phyloP scores from a whole-genome alignment of 1,140 invertebrate genomes.

The Pollicipes pollicipes region DNA sequence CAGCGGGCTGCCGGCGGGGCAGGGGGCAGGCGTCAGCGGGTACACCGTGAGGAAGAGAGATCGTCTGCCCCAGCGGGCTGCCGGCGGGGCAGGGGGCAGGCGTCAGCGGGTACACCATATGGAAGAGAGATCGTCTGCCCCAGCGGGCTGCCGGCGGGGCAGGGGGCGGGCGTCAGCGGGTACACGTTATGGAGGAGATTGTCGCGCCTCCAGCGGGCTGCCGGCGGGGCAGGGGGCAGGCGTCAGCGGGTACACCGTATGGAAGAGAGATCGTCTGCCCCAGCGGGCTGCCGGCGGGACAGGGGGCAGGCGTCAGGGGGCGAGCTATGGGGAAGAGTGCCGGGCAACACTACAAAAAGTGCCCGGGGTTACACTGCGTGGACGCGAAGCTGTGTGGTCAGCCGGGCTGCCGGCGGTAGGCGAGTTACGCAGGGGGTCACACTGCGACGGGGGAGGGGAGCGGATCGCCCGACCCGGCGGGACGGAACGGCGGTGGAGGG shows the following conservation, averaged over 20 bases:
- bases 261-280: not conserved
- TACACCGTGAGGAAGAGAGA: no score
- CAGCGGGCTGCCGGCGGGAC: constrained; percentile 14
- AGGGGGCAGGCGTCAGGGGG: constrained; percentile 23
- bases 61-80: not conserved
- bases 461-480: not conserved
- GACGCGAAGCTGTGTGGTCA: not conserved
- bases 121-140: not conserved
- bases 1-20: no score
- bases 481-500: not conserved
- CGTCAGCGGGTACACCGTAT: no score
- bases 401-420: no score
- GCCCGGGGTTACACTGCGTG: not conserved
- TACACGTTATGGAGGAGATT: no score
- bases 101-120: constrained; percentile 24
- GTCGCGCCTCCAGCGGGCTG: no score
- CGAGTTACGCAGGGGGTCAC: not conserved
- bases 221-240: no score
- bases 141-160: no score
- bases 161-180: no score
- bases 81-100: constrained; percentile 20
- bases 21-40: no score
- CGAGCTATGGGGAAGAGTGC: constrained; percentile 18
- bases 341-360: not conserved
- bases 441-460: not conserved